Conservation (phyloP, 2,797 vertebrate species). For the Tiaroga cobitis region DNA sequence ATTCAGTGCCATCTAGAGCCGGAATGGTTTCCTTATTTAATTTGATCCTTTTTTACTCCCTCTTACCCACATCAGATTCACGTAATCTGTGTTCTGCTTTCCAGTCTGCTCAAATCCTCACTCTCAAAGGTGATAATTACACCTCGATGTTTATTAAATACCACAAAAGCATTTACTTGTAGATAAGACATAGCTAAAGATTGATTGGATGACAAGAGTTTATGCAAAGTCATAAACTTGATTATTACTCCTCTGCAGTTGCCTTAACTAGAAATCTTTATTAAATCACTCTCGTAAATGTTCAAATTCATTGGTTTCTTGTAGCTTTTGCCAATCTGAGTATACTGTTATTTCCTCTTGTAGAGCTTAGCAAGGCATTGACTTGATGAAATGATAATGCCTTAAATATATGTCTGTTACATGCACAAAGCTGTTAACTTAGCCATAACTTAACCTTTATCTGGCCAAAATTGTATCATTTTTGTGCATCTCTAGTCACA, state of each 20-base stretch:
- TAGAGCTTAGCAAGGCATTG: background rate
- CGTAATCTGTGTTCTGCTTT: background rate
- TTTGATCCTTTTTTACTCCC: conserved; percentile 1
- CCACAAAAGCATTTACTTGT: conserved; percentile 42
- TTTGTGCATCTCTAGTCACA: background rate
- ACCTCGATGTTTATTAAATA: conserved; percentile 28
- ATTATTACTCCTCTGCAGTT: background rate
- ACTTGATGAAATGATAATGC: background rate
- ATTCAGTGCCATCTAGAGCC: conserved; percentile 5
- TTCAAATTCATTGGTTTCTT: background rate
- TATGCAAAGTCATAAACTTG: conserved; percentile 17
- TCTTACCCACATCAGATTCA: conserved; percentile 1
- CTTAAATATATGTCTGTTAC: background rate
- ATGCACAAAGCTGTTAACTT: background rate
- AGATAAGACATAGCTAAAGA: background rate
- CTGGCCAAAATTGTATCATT: background rate
- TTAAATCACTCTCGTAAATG: conserved; percentile 4
- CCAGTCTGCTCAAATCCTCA: background rate
- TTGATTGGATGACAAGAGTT: conserved; percentile 17
- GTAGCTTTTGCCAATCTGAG: background rate
- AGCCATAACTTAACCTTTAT: background rate
- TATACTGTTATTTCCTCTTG: background rate
- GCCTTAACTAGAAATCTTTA: background rate
- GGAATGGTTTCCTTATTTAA: conserved; percentile 7
- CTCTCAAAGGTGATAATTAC: conserved; percentile 26